Percentiles rank a stretch among this genome's conserved stretches.
These are phyloP conservation scores for Mus minutoides DNA, from an alignment of 2,797 vertebrate species.

Conservation along the genomic window DNA sequence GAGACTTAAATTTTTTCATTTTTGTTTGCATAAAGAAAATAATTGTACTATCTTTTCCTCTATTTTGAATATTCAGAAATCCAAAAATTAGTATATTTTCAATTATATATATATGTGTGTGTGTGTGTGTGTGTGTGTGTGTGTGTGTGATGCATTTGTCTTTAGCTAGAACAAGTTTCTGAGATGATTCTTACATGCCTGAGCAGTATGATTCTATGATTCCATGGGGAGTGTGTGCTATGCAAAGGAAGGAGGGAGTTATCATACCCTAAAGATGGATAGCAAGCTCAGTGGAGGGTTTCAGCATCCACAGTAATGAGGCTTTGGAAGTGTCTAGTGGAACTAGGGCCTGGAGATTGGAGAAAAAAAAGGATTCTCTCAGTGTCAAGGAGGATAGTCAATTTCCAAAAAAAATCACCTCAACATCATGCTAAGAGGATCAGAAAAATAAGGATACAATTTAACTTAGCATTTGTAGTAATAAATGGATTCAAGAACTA, in stretches of 20 bases:
- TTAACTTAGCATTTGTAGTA: conserved; percentile 39
- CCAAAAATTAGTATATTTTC: conserved; percentile 41
- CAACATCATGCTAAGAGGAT: conserved; percentile 27
- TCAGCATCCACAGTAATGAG: neutral
- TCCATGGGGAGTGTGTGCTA: neutral
- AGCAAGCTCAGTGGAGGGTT: neutral
- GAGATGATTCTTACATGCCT: neutral
- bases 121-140: too few relatives aligned
- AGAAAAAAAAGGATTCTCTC: neutral
- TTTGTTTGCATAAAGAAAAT: conserved; percentile 36
- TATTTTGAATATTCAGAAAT: conserved; percentile 56
- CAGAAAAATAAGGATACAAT: conserved; percentile 39
- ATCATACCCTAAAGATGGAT: neutral
- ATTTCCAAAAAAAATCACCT: neutral
- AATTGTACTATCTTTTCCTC: conserved; percentile 19
- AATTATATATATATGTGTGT: neutral
- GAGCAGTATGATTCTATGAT: neutral
- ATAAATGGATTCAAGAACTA: conserved; percentile 12
- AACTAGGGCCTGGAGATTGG: neutral
- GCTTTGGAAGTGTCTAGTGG: neutral
- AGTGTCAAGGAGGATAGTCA: neutral
- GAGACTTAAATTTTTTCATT: conserved; percentile 29
- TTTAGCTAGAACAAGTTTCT: conserved; percentile 49
- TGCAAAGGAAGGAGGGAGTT: neutral
- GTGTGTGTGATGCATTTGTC: neutral